Percentiles rank a stretch among this genome's conserved stretches.
Conservation (phyloP, 2,888 invertebrate genomes). For the Chalcosyrphus nemorum region DNA sequence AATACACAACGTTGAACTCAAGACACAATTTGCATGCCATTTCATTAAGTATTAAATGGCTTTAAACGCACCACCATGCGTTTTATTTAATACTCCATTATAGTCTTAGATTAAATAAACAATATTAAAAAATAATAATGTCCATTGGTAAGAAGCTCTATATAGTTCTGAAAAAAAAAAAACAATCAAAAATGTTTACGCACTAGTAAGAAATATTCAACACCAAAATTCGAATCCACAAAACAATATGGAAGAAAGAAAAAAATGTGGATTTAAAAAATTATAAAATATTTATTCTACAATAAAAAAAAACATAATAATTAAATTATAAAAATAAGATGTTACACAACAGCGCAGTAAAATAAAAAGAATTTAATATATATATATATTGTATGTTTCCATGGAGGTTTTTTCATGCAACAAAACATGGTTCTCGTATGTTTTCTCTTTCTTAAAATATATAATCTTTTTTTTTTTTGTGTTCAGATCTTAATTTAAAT, state of each 20-base stretch:
- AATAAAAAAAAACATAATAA: slow-evolving; percentile 24
- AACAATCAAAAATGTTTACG: not conserved
- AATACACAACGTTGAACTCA: slow-evolving; percentile 17
- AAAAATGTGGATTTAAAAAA: slow-evolving; percentile 38
- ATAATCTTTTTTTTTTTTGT: slow-evolving; percentile 7
- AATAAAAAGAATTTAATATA: slow-evolving; percentile 14
- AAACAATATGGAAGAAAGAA: not conserved
- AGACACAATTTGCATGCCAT: slow-evolving; percentile 39
- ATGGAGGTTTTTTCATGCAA: slow-evolving; percentile 10
- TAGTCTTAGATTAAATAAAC: slow-evolving; percentile 2
- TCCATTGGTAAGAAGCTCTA: not conserved
- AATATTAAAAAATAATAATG: not conserved
- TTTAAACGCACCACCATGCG: not conserved
- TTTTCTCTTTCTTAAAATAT: slow-evolving; percentile 19
- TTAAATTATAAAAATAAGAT: slow-evolving; percentile 25
- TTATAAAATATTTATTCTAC: slow-evolving; percentile 59
- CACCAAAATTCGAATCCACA: not conserved
- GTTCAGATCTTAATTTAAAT: slow-evolving; percentile 9
- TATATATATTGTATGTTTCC: not conserved
- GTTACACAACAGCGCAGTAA: slow-evolving; percentile 41
- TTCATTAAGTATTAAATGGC: slow-evolving; percentile 12
- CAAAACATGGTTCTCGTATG: not conserved
- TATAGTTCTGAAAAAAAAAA: not conserved
- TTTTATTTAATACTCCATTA: slow-evolving; percentile 2
- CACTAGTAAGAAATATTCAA: not conserved